Percentiles rank a stretch among this genome's conserved stretches.
Evolutionary conservation across 2,797 vertebrate genomes (phyloP).

Genomic region (Botia almorhae): DNA sequence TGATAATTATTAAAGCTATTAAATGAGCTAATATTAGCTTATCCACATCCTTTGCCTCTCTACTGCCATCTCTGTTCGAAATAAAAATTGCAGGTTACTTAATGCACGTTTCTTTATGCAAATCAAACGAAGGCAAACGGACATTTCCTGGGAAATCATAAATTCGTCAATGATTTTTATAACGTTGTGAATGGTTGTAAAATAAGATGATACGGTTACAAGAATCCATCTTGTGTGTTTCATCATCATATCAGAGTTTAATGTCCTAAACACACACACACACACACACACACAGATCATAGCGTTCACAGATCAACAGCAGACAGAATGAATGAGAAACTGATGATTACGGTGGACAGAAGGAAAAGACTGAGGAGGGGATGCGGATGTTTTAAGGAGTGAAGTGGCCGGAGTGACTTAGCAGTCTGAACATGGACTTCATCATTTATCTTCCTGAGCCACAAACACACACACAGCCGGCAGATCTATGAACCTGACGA

Average conservation of each 20-base stretch:
- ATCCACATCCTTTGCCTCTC: too few relatives aligned
- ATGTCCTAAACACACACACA: constrained; percentile 28
- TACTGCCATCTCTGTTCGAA: too few relatives aligned
- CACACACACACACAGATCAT: not conserved
- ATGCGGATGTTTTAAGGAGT: not conserved
- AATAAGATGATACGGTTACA: not conserved
- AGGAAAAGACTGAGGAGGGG: too few relatives aligned
- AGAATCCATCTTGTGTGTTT: not conserved
- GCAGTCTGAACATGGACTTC: constrained; percentile 16
- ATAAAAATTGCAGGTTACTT: too few relatives aligned
- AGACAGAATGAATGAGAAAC: not conserved
- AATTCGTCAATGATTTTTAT: too few relatives aligned
- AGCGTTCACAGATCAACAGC: constrained; percentile 7
- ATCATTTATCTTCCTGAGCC: constrained; percentile 49
- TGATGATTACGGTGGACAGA: not conserved
- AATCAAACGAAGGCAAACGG: too few relatives aligned
- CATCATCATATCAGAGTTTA: constrained; percentile 1
- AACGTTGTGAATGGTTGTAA: too few relatives aligned
- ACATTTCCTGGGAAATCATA: too few relatives aligned
- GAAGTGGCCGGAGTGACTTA: constrained; percentile 38
- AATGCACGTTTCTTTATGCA: too few relatives aligned
- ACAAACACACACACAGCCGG: not conserved
- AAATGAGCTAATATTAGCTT: too few relatives aligned
- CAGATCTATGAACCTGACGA: not conserved
- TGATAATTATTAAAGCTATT: not conserved